A percentile compares a stretch with the other conserved stretches of the same genome.
Conservation (phyloP, 1,140 invertebrate genomes). For the Drosophila aff. region DNA sequence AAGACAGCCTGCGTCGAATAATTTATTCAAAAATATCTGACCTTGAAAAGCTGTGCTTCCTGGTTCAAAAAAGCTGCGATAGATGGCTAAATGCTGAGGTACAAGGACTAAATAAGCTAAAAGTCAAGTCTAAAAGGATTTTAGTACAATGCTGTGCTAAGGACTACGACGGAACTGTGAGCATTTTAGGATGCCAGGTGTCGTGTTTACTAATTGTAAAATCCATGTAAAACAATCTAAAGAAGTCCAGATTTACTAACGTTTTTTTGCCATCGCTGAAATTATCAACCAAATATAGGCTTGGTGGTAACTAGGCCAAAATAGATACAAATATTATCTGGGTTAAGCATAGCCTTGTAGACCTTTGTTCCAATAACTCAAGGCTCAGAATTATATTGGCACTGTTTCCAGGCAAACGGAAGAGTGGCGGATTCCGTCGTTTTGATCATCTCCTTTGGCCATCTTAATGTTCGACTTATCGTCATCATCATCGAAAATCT, state of each 20-base stretch:
- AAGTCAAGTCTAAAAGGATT: background rate
- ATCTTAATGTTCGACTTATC: too few species aligned
- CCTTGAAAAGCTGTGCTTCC: conserved; percentile 20
- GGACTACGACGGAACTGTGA: background rate
- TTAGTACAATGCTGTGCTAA: background rate
- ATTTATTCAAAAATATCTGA: conserved; percentile 28
- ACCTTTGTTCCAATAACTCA: too few species aligned
- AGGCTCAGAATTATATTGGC: too few species aligned
- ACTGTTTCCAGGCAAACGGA: too few species aligned
- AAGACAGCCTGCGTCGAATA: conserved; percentile 1
- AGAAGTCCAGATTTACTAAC: too few species aligned
- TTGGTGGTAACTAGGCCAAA: too few species aligned
- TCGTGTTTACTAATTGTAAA: background rate
- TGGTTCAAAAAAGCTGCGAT: background rate
- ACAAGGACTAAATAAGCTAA: background rate
- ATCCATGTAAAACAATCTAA: background rate
- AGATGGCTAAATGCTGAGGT: background rate
- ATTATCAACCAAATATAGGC: background rate
- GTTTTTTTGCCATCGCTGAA: background rate
- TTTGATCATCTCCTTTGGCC: too few species aligned
- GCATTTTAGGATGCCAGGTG: background rate
- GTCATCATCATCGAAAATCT: too few species aligned
- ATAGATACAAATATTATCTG: too few species aligned
- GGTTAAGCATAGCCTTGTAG: too few species aligned
- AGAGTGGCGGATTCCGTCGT: too few species aligned